Conservation (phyloP, 2,797 vertebrate genomes). For the Simalia tracyae region DNA sequence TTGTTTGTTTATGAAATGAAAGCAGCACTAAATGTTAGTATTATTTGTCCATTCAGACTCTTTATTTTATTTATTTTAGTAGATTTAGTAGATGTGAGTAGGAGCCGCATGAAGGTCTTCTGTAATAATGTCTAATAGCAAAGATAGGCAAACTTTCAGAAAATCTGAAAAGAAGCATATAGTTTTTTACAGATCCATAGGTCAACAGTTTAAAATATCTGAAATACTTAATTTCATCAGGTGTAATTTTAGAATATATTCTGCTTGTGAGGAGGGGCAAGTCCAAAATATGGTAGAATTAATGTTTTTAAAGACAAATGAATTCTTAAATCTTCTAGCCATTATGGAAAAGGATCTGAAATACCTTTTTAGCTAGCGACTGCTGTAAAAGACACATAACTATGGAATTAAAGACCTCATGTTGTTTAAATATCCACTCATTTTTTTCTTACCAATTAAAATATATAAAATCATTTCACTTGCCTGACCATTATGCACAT, state of each 20-base stretch:
- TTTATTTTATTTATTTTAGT: not conserved
- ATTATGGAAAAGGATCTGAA: not conserved
- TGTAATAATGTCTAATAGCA: not conserved
- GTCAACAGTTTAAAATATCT: constrained; percentile 8
- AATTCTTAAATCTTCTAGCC: not conserved
- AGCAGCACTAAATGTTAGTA: not conserved
- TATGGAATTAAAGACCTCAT: not conserved
- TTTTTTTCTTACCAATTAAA: constrained; percentile 1
- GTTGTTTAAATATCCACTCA: constrained; percentile 17
- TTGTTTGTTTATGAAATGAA: not conserved
- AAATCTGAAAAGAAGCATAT: not conserved
- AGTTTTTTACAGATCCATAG: not conserved
- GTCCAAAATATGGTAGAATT: not conserved
- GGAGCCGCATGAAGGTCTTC: not conserved
- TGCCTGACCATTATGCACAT: not conserved
- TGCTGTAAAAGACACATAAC: not conserved
- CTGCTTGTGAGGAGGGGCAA: not conserved
- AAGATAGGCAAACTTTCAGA: not conserved
- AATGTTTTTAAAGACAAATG: not conserved
- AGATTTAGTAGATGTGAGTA: not conserved
- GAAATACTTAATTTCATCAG: not conserved
- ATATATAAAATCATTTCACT: constrained; percentile 1
- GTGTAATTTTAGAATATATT: not conserved
- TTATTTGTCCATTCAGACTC: not conserved
- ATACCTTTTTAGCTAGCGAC: not conserved